These are phyloP conservation scores for Clarias platycephalus DNA, from an alignment of 2,797 vertebrate species.

Conservation along the genomic window DNA sequence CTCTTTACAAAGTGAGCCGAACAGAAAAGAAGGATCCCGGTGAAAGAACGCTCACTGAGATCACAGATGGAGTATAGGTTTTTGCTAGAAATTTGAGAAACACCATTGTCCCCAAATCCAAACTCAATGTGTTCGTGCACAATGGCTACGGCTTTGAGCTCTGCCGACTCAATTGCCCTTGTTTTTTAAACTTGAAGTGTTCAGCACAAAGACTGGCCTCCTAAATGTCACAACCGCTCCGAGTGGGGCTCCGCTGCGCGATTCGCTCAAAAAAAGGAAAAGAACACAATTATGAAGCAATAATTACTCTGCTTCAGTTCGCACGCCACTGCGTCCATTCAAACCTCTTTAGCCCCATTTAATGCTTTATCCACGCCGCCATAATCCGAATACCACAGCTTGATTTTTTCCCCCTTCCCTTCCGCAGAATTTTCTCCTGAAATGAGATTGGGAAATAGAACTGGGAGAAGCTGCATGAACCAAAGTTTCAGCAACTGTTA, in stretches of 20 bases:
- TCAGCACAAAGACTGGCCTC: constrained; percentile 86
- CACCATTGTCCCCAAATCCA: constrained; percentile 96
- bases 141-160: constrained; percentile 89
- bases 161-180: constrained; percentile 89
- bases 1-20: constrained; percentile 81
- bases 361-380: constrained; percentile 74
- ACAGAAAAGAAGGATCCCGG: constrained; percentile 76
- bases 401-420: constrained; percentile 51
- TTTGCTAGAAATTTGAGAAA: constrained; percentile 97
- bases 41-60: constrained; percentile 91
- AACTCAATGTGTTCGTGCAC: constrained; percentile 92
- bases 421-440: constrained; percentile 43
- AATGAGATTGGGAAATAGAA: constrained; percentile 32
- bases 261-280: constrained; percentile 65
- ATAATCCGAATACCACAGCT: constrained; percentile 77
- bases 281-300: constrained; percentile 84
- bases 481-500: constrained; percentile 22
- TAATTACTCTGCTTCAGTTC: constrained; percentile 79
- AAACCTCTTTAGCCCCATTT: constrained; percentile 75
- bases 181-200: constrained; percentile 98
- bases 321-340: constrained; percentile 78
- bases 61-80: constrained; percentile 97
- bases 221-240: constrained; percentile 86
- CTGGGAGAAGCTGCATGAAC: constrained; percentile 33
- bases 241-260: constrained; percentile 71